Evolutionary conservation across 2,113 vertebrate genomes (phyloP), one percentile per base, ranked within the genome.

Genomic region (Dicerorhinus sumatrensis): DNA sequence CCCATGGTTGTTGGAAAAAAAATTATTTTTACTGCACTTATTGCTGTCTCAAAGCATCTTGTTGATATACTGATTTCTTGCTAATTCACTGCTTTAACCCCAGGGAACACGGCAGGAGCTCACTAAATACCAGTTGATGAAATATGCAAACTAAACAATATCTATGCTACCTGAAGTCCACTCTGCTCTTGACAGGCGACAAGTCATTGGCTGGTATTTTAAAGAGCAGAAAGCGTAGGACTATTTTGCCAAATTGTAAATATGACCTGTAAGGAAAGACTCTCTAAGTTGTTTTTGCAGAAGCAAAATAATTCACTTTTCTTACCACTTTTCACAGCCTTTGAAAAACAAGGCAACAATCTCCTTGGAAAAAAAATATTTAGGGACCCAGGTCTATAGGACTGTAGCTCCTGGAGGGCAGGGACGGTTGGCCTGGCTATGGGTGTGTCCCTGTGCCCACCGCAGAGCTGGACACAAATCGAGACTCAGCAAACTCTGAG

Each of bases 241-340:
- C 25, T 89, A 29, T 69, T 73, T 46, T 79, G n/a, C 72, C 77
- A 62, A 77, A 51, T 3, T 70, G 33, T 56, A 42, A 76, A 65
- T 36, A 77, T 29, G 75, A 70, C n/a, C 90, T 86, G 58, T 25
- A 92, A 79, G 51, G 27, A 72, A 91, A 51, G n/a, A 51, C 33
- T 86, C 16, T 83, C 6, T 56, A 80, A 69, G 84, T 42, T 36
- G 18, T 69, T 86, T 95, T 48, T 76, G 51, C 62, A 86, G 42
- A 63, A 58, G 58, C 36, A 65, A 56, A 90, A 94, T 1, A 42
- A 58, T 69, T 63, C 2, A 13, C 27, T 54, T 58, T 72, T 63
- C 54, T 72, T 83, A 70, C 20, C 6, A 39, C 29, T 96, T 89
- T 84, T 51, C 2, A 23, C 9, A 84, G 81, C 20, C 36, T 86